Evolutionary conservation across 2,113 vertebrate genomes (phyloP).

Genomic region (Theristicus caerulescens): DNA sequence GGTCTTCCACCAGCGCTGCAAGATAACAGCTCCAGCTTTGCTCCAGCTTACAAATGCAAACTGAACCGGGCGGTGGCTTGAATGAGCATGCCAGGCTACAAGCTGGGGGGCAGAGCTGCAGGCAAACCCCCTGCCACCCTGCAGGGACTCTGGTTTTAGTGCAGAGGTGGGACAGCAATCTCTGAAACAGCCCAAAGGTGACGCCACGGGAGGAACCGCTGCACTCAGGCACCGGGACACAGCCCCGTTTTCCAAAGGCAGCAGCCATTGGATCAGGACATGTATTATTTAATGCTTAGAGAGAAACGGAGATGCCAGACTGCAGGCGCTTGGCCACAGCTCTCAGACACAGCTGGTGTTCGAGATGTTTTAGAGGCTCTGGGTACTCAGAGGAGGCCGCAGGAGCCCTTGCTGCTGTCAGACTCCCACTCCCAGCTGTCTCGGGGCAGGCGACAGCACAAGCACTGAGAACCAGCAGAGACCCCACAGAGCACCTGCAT

Average conservation of each 20-base stretch:
- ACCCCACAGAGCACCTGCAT: neutral
- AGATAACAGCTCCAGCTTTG: neutral
- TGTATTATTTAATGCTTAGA: neutral
- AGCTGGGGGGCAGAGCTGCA: neutral
- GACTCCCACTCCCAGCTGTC: neutral
- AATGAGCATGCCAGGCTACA: neutral
- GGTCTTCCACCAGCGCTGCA: neutral
- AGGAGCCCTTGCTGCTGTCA: accelerated
- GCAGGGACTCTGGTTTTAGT: neutral
- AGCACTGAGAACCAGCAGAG: neutral
- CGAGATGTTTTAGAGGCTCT: neutral
- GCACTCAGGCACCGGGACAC: accelerated
- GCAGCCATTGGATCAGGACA: neutral
- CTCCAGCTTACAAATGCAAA: accelerated
- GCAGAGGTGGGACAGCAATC: neutral
- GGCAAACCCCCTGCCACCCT: accelerated
- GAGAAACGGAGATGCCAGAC: neutral
- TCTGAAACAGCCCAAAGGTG: neutral
- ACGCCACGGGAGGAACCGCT: accelerated
- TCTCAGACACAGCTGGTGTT: neutral
- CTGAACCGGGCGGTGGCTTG: neutral
- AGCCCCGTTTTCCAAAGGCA: neutral
- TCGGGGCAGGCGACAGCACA: neutral
- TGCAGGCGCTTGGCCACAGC: neutral
- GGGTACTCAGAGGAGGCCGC: neutral